These are phyloP conservation scores for Melanotaenia pygmaea DNA, from an alignment of 2,797 vertebrate genomes.

Conservation along the genomic window DNA sequence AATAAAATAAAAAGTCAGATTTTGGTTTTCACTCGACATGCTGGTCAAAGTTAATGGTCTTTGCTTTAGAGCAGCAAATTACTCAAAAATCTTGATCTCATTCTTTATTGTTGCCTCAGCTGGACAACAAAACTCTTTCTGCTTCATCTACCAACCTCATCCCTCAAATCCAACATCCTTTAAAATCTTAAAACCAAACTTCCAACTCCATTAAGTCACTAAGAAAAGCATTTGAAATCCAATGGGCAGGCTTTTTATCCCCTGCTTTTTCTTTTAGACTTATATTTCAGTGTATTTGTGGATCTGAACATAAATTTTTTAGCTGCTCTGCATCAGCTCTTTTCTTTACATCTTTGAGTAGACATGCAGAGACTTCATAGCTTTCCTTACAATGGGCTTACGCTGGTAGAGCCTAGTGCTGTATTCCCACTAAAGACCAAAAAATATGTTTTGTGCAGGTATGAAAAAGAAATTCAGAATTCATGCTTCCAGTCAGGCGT, in stretches of 20 bases:
- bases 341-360: slow-evolving; percentile 9
- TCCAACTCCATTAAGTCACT: slow-evolving; percentile 66
- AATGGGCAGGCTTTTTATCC: slow-evolving; percentile 32
- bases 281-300: slow-evolving; percentile 54
- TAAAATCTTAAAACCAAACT: slow-evolving; percentile 60
- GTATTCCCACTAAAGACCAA: slow-evolving; percentile 15
- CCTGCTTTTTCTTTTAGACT: slow-evolving; percentile 5
- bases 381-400: slow-evolving; percentile 21
- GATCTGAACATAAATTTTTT: slow-evolving; percentile 63
- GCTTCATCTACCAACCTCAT: slow-evolving; percentile 25
- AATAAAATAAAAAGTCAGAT: not conserved
- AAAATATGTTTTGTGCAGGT: slow-evolving; percentile 16
- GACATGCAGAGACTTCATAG: slow-evolving; percentile 30
- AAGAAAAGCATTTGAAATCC: slow-evolving; percentile 60
- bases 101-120: slow-evolving; percentile 1
- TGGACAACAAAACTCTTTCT: slow-evolving; percentile 9
- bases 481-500: slow-evolving; percentile 43
- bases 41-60: not conserved
- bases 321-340: slow-evolving; percentile 35
- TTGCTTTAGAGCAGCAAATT: not conserved
- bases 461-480: slow-evolving; percentile 25
- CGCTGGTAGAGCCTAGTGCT: slow-evolving; percentile 11
- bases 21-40: not conserved
- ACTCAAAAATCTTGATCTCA: not conserved
- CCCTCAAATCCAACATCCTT: slow-evolving; percentile 28